Evolutionary conservation across 1,140 invertebrate genomes (phyloP), one percentile per base, ranked within the genome.

Genomic region (Drosophila ficusphila): DNA sequence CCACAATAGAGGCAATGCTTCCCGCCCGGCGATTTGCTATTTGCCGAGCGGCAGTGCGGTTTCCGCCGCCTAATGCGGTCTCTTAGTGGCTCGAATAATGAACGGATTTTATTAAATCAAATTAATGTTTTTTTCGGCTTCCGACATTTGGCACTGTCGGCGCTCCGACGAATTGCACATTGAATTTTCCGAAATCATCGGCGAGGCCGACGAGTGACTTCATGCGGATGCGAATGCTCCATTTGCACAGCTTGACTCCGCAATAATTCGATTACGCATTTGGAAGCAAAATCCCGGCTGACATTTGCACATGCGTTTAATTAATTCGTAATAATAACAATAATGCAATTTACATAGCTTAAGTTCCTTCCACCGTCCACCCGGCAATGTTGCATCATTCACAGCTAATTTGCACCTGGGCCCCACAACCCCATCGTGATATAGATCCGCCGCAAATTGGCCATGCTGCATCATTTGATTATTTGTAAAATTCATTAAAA

Each of bases 401-500:
- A 34, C 71, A 52, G 71, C 44, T 56, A 73, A 73, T 73, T 61
- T 53, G 31, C 56, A 47, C 16, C 25, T 38, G 19, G 16, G 16
- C 12, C 1, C 5, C 33, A 36, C 19, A 14, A n/a, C n/a, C n/a
- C n/a, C n/a, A n/a, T n/a, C 56, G 48, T 27, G 39, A 52, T 57
- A 70, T 48, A 62, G 42, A 73, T 73, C 14, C 48, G 68, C 39
- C 68, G 51, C 67, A 72, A 73, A 62, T 48, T 61, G 52, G 60
- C 49, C 69, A 64, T 44, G 58, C 46, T 74, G 71, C 57, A 52
- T 74, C 61, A 76, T 60, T 73, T 81, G 76, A 62, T 79, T 86
- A 86, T 85, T 76, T 68, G 61, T 44, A 72, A 79, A 86, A 61
- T 65, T 58, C 42, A 83, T 83, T 74, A 65, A 74, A 57, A 31